Base-by-base conservation (phyloP, 2,113 vertebrate genomes). In the Clarias gariepinus region DNA sequence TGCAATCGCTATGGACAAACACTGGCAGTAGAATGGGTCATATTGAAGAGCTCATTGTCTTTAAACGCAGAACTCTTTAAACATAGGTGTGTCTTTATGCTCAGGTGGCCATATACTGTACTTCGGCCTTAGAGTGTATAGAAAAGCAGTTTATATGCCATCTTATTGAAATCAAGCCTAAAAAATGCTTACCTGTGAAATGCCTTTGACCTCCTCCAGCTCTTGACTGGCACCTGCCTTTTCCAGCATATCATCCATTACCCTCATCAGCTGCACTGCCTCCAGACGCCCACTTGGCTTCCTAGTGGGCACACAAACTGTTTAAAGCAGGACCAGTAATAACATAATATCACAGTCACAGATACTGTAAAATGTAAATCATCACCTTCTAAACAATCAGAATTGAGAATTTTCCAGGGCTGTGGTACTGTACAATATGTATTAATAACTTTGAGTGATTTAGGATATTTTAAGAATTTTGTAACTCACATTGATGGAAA, bases 241-340 rank as follows among this genome's bases (percentile, higher is more conserved):
- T 91, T 96, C 93, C 86, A 98, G 83, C 96, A 98, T 96, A 60
- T 92, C 85, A 41, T 98, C 97, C 97, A 98, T 98, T 89, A 96
- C 94, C 23, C 91, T 92, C 92, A 94, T 95, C 92, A 98, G 92
- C 89, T 96, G 95, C 47, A 96, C 80, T 33, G 94, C 97, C 85
- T 98, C 96, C 58, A 95, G 82, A 88, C 97, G 94, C 23, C 95
- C 95, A 88, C 95, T 96, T 68, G 97, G 97, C 92, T 93, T 96
- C 95, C 97, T 98, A 86, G 81, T 7, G 87, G 25, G 61, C 2
- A 78, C 55, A 87, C 60, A 10, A 64, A 8, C 47, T 78, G 55
- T 36, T 85, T 85, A n/a, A 57, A 57, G 25, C 52, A 78, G 15
- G 52, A 78, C 55, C 28, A 10, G 12, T 30, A 18, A 30, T 9